A percentile compares a stretch with the other conserved stretches of the same genome.
phyloP scores from a whole-genome alignment of 2,888 invertebrate species.

The Drosophila longiperda region DNA sequence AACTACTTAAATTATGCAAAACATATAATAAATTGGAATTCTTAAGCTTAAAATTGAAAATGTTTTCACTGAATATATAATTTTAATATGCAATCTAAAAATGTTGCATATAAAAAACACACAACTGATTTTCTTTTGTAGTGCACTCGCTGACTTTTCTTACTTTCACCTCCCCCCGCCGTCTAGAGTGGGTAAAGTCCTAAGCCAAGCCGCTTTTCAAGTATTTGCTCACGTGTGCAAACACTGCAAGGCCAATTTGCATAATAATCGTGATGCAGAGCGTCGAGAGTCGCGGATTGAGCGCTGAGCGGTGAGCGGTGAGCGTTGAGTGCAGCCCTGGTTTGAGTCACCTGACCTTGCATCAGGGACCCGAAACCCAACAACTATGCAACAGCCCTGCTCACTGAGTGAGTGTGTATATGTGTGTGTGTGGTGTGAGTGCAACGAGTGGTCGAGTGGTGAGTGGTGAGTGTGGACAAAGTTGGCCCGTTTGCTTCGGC shows the following conservation, averaged over 20 bases:
- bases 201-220: constrained; percentile 47
- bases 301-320: background rate
- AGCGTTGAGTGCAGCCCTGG: constrained; percentile 6
- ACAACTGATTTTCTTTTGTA: constrained; percentile 1
- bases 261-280: constrained; percentile 68
- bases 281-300: constrained; percentile 28
- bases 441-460: constrained; percentile 2
- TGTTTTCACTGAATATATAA: background rate
- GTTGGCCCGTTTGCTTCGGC: constrained; percentile 67
- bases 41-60: background rate
- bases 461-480: constrained; percentile 20
- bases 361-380: constrained; percentile 16
- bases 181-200: constrained; percentile 60
- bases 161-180: constrained; percentile 11
- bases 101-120: background rate
- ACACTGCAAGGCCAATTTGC: constrained; percentile 75
- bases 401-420: background rate
- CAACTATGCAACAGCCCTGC: background rate
- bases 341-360: constrained; percentile 67
- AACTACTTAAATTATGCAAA: background rate
- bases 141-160: constrained; percentile 8
- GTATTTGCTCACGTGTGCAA: constrained; percentile 74
- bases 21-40: background rate
- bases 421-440: constrained; percentile 14
- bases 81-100: background rate